A percentile compares a stretch with the other conserved stretches of the same genome.
Evolutionary conservation across 2,888 invertebrate species (phyloP).

Genomic region (Onchidella celtica): DNA sequence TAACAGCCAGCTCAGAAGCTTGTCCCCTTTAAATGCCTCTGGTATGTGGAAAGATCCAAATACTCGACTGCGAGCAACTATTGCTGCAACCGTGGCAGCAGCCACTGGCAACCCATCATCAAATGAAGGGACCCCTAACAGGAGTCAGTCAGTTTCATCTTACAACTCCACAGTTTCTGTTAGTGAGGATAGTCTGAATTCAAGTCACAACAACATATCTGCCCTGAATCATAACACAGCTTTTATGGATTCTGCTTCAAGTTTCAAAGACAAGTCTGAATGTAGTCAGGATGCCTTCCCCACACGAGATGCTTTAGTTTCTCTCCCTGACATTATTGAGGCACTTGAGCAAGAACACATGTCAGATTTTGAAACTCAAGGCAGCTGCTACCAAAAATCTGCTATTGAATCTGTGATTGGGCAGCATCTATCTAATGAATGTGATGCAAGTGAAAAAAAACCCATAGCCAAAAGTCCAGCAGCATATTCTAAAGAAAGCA

Average conservation of each 20-base stretch:
- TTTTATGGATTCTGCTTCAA: conserved; percentile 35
- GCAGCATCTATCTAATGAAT: not conserved
- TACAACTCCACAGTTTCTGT: not conserved
- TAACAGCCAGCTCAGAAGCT: conserved; percentile 9
- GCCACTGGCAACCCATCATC: conserved; percentile 37
- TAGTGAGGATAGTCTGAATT: conserved; percentile 37
- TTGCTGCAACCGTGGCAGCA: conserved; percentile 43
- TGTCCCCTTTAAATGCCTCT: conserved; percentile 65
- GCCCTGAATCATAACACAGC: conserved; percentile 28
- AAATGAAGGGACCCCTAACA: conserved; percentile 29
- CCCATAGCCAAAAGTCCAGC: not conserved
- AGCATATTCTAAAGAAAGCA: not conserved
- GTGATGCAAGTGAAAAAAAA: not conserved
- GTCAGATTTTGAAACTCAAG: not conserved
- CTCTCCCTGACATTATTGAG: conserved; percentile 40
- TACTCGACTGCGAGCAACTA: conserved; percentile 29
- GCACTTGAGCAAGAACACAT: conserved; percentile 19
- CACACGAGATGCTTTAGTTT: conserved; percentile 21
- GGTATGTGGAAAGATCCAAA: conserved; percentile 61
- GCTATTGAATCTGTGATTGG: no score
- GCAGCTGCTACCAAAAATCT: conserved; percentile 15
- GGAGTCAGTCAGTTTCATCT: conserved; percentile 23
- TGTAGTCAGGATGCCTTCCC: not conserved
- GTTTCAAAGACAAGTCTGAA: conserved; percentile 11
- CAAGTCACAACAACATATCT: not conserved